Evolutionary conservation across 2,888 invertebrate species (phyloP).

Genomic region (Serripes groenlandicus): DNA sequence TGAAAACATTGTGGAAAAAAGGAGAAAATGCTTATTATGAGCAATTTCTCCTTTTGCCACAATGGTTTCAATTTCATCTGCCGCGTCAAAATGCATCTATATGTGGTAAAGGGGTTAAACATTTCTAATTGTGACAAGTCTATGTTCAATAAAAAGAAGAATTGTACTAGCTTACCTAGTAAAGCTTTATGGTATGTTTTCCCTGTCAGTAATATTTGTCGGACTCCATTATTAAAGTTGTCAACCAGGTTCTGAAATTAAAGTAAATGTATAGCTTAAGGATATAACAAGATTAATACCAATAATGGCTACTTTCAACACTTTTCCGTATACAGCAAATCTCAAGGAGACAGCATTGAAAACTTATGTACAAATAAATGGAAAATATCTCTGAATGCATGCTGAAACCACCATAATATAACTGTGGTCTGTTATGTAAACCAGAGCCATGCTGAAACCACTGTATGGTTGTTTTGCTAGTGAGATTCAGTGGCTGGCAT

Average conservation of each 20-base stretch:
- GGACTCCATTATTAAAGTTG: slow-evolving; percentile 97
- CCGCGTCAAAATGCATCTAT: background rate
- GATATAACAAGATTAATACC: no score
- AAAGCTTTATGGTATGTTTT: slow-evolving; percentile 97
- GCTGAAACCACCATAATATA: background rate
- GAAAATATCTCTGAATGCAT: background rate
- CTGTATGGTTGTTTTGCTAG: background rate
- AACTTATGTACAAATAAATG: background rate
- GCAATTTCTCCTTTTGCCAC: slow-evolving; percentile 12
- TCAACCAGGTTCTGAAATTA: slow-evolving; percentile 93
- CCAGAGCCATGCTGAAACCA: background rate
- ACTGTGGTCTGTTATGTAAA: background rate
- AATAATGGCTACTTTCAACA: no score
- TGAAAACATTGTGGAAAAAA: no score
- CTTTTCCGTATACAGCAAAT: background rate
- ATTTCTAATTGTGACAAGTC: background rate
- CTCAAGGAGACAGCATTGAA: background rate
- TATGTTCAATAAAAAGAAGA: background rate
- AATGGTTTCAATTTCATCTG: background rate
- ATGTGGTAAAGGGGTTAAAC: background rate
- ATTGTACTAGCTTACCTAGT: slow-evolving; percentile 95
- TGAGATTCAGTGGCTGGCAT: background rate
- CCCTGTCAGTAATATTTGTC: slow-evolving; percentile 97
- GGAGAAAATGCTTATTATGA: background rate
- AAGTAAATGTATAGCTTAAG: no score